phyloP scores from a whole-genome alignment of 2,888 invertebrate genomes.

The Pseudanteris insignis region DNA sequence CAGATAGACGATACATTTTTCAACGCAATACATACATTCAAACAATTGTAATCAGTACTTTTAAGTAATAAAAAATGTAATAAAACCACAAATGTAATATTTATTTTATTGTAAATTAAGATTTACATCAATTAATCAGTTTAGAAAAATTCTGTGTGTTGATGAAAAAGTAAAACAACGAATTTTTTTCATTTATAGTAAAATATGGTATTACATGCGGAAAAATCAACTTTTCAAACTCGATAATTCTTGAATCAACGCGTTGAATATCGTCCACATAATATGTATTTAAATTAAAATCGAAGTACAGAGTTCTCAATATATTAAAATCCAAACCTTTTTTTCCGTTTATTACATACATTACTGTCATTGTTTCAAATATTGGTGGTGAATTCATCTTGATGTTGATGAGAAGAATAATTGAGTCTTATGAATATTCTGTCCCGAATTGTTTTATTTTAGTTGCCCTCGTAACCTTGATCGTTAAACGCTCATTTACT shows the following conservation, averaged over 20 bases:
- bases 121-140: too few species aligned
- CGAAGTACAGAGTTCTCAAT: conserved; percentile 4
- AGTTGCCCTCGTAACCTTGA: conserved; percentile 18
- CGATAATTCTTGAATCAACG: conserved; percentile 1
- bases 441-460: conserved; percentile 17
- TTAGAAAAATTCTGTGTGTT: conserved; percentile 21
- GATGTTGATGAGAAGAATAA: conserved; percentile 21
- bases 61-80: too few species aligned
- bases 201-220: conserved; percentile 16
- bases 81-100: too few species aligned
- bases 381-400: conserved; percentile 10
- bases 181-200: conserved; percentile 3
- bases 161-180: conserved; percentile 16
- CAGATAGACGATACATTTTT: too few species aligned
- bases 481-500: conserved; percentile 9
- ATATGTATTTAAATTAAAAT: conserved; percentile 23
- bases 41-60: too few species aligned
- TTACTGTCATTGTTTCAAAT: conserved; percentile 13
- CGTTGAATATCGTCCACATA: conserved; percentile 1
- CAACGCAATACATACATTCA: too few species aligned
- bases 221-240: conserved; percentile 14
- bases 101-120: too few species aligned
- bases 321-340: not conserved
- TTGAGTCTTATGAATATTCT: conserved; percentile 3
- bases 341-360: conserved; percentile 7